A percentile compares a stretch with the other conserved stretches of the same genome.
Evolutionary conservation across 1,140 invertebrate species (phyloP).

Genomic region (Euura lappo): DNA sequence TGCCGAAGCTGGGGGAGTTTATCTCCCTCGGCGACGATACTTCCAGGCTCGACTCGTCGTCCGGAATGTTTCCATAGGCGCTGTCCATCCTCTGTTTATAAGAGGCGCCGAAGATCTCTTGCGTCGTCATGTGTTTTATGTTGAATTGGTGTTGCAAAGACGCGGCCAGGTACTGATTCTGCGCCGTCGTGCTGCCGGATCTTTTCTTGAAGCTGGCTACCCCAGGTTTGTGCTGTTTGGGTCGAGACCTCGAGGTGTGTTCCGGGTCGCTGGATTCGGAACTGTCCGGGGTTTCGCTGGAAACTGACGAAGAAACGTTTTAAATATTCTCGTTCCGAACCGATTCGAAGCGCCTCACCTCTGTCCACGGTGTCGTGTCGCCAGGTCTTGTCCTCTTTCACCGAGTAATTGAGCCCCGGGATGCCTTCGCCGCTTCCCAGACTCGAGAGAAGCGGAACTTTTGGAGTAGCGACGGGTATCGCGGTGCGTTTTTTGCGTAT

Average conservation of each 20-base stretch:
- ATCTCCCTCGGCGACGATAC: conserved; percentile 72
- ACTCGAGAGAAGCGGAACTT: conserved; percentile 69
- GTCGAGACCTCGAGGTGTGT: conserved; percentile 45
- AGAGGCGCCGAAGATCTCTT: conserved; percentile 54
- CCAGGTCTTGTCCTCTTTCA: conserved; percentile 58
- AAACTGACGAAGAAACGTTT: conserved; percentile 39
- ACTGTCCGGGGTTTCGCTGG: conserved; percentile 56
- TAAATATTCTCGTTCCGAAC: background rate
- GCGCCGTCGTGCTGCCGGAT: conserved; percentile 51
- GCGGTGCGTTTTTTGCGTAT: conserved; percentile 77
- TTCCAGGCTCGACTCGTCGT: conserved; percentile 73
- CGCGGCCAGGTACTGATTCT: conserved; percentile 44
- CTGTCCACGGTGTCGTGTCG: conserved; percentile 49
- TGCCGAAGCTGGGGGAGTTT: conserved; percentile 73
- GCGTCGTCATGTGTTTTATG: conserved; percentile 54
- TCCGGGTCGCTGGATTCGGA: conserved; percentile 58
- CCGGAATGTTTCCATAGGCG: conserved; percentile 61
- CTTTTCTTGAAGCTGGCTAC: conserved; percentile 51
- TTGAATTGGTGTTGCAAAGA: conserved; percentile 56
- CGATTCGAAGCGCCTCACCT: conserved; percentile 37
- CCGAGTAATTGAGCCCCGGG: conserved; percentile 49
- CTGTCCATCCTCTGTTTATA: conserved; percentile 54
- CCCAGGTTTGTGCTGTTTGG: conserved; percentile 51
- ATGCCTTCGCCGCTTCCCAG: conserved; percentile 52
- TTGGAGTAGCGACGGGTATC: conserved; percentile 84